Evolutionary conservation across 2,113 vertebrate species (phyloP), one percentile per base, ranked within the genome.

Genomic region (Alectura lathami): DNA sequence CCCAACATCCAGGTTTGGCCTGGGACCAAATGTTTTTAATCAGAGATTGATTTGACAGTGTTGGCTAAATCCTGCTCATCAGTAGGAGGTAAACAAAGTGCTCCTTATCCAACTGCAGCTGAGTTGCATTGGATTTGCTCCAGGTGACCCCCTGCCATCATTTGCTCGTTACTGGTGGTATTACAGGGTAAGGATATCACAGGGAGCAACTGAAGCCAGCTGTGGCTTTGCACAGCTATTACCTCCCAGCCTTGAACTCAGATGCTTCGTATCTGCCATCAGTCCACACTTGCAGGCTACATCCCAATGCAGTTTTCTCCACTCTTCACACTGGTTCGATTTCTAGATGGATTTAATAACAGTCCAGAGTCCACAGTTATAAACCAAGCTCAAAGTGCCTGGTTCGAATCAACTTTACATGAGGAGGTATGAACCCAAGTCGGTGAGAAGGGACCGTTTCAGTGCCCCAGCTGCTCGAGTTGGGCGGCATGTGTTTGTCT

Each of bases 241-340:
- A 79, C 76, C 81, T 92, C n/a, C 62, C 78, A 82, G 30, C 45
- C 81, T 86, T 77, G 68, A 72, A 86, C 79, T 73, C 82, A 80
- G 68, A 45, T 26, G 57, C 17, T 89, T 85, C 0, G 1, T 67
- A 43, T 86, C 50, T 88, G 60, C 60, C 68, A 67, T 70, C 67
- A 76, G 29, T 69, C 83, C 29, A 63, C 32, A 32, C 34, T 83
- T 53, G 54, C 47, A 88, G 53, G 29, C 15, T 64, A 76, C n/a
- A 66, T 26, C 36, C 40, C 82, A 53, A 53, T 79, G 30, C 48
- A 82, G 62, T 93, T 92, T 94, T 84, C 69, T 91, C 56, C 30
- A 64, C 56, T 86, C 21, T 91, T 18, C 45, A 66, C 24, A 42
- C 13, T 15, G 36, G 47, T 47, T 88, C 86, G 90, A 22, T 54